Base-by-base conservation (phyloP, 1,140 invertebrate species). In the Hermetia illucens region DNA sequence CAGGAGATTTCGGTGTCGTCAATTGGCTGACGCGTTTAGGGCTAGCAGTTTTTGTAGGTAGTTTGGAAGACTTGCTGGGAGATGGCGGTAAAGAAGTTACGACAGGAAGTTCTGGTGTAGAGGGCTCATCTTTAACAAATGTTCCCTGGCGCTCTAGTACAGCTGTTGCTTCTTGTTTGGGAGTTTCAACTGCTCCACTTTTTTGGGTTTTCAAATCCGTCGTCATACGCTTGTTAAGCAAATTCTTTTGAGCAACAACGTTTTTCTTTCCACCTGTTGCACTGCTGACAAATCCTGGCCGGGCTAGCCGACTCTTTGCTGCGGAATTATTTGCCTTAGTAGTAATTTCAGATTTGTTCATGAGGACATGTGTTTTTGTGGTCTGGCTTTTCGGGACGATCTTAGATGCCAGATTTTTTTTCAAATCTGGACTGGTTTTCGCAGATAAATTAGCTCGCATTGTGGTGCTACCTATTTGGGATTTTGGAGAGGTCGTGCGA, bases 101-200 rank as follows among this genome's bases (percentile, higher is more conserved):
- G 15, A 64, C 57, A 2, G 63, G 59, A 12, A 34, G 45, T 15
- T 64, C 47, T 16, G 58, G 45, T 44, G 63, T 60, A 3, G 67
- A 54, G 5, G 68, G 64, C 45, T 83, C 79, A 44, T 89, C 83
- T 59, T 89, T 89, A 0, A 82, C 84, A 53, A 91, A 91, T 0
- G 87, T 91, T 17, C 82, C 84, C 56, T 91, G 85, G 25, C 86
- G 70, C 36, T 82, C 78, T 6, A 81, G 51, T 2, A 72, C 36
- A 63, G 35, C 41, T 54, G 61, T 42, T 31, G 47, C 21, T n/a
- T 16, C 12, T 21, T n/a, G 5, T 32, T 17, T 38, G 51, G 53
- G 2, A 53, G 52, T 43, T 48, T 52, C 32, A 48, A 55, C 1
- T 52, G 51, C 21, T 49, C 33, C 4, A 49, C 40, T 42, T 63